Evolutionary conservation across 2,888 invertebrate genomes (phyloP).

Genomic region (Thereva nobilitata): DNA sequence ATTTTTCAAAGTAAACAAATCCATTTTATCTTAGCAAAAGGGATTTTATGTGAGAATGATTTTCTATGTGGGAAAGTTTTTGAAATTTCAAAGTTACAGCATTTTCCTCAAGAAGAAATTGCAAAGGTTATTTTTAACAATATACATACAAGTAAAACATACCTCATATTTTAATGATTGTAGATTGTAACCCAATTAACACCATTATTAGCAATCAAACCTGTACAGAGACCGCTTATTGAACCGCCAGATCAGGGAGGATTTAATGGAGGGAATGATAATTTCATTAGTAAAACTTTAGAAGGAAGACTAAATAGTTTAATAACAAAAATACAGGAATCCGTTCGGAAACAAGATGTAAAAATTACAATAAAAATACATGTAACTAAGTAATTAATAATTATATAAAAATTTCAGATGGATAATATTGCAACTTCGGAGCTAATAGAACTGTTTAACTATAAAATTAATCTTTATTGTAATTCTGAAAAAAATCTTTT

Average conservation of each 20-base stretch:
- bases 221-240: not conserved
- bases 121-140: constrained; percentile 48
- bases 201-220: not conserved
- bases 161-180: not conserved
- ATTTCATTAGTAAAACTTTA: constrained; percentile 48
- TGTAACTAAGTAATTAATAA: not conserved
- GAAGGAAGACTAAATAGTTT: constrained; percentile 52
- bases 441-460: constrained; percentile 54
- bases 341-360: constrained; percentile 29
- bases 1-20: constrained; percentile 51
- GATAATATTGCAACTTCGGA: constrained; percentile 54
- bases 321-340: constrained; percentile 42
- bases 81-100: constrained; percentile 54
- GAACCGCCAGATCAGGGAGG: not conserved
- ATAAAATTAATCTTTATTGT: constrained; percentile 53
- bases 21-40: constrained; percentile 53
- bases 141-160: not conserved
- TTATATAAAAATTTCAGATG: constrained; percentile 41
- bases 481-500: constrained; percentile 48
- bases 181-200: not conserved
- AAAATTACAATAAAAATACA: not conserved
- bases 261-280: no score
- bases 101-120: constrained; percentile 52
- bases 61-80: constrained; percentile 51
- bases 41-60: constrained; percentile 50